Percentiles rank a stretch among this genome's conserved stretches.
phyloP scores from a whole-genome alignment of 1,140 invertebrate genomes.

The Bombyx mori region DNA sequence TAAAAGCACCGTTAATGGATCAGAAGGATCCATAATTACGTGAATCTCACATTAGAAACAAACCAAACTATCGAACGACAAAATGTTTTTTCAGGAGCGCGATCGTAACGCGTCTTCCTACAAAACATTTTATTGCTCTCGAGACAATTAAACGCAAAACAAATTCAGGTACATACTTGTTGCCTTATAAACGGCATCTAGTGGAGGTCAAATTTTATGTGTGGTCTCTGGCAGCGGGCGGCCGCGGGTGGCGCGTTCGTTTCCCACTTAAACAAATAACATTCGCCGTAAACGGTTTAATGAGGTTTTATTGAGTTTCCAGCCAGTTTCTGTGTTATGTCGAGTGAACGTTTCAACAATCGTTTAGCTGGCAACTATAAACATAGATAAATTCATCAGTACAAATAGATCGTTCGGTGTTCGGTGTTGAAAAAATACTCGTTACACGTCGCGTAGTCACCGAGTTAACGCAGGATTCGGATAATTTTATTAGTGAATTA shows the following conservation, averaged over 20 bases:
- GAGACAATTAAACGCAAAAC: constrained; percentile 30
- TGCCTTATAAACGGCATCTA: constrained; percentile 17
- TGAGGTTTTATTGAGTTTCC: constrained; percentile 23
- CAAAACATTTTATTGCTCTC: constrained; percentile 4
- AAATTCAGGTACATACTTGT: constrained; percentile 20
- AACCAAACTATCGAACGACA: too few relatives aligned
- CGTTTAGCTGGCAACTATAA: constrained; percentile 20
- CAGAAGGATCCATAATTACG: too few relatives aligned
- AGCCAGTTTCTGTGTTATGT: constrained; percentile 23
- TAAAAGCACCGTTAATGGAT: too few relatives aligned
- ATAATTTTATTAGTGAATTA: constrained; percentile 8
- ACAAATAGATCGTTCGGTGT: constrained; percentile 17
- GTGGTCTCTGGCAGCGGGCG: constrained; percentile 34
- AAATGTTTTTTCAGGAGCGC: too few relatives aligned
- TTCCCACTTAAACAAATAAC: constrained; percentile 39
- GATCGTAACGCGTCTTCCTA: background rate
- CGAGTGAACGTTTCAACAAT: constrained; percentile 22
- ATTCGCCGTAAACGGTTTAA: constrained; percentile 16
- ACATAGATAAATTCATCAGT: constrained; percentile 27
- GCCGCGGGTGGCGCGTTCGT: constrained; percentile 29
- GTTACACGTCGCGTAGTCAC: constrained; percentile 6
- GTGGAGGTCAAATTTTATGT: constrained; percentile 39
- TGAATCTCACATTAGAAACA: too few relatives aligned
- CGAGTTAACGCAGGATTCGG: constrained; percentile 4
- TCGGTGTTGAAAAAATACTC: constrained; percentile 9